Conservation (phyloP, 1,140 invertebrate species). For the Lineus longissimus region DNA sequence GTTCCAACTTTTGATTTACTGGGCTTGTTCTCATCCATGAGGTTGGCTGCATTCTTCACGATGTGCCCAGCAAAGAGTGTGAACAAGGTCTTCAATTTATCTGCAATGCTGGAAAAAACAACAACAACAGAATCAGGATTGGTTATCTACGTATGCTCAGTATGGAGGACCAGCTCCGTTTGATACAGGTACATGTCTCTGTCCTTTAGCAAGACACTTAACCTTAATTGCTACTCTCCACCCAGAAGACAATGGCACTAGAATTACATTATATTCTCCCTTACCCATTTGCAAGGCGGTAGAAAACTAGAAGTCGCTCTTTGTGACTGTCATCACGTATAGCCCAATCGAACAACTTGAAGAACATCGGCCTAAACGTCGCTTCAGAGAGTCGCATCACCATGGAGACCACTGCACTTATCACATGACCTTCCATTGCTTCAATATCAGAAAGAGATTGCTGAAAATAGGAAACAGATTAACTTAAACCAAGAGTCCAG, state of each 20-base stretch:
- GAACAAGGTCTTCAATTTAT: constrained; percentile 81
- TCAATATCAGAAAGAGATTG: constrained; percentile 46
- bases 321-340: constrained; percentile 58
- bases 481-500: neutral
- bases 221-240: too few species aligned
- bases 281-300: constrained; percentile 54
- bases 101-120: constrained; percentile 71
- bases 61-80: constrained; percentile 83
- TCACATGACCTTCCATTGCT: constrained; percentile 67
- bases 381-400: constrained; percentile 84
- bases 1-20: constrained; percentile 26
- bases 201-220: too few species aligned
- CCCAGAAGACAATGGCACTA: too few species aligned
- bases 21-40: constrained; percentile 59
- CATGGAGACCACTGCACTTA: constrained; percentile 70
- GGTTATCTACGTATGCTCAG: too few species aligned
- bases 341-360: constrained; percentile 76
- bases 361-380: constrained; percentile 80
- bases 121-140: constrained; percentile 41
- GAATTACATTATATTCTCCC: too few species aligned
- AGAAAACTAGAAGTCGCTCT: constrained; percentile 72
- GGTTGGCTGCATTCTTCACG: constrained; percentile 70
- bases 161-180: too few species aligned
- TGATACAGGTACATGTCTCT: too few species aligned
- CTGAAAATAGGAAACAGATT: neutral